Evolutionary conservation across 2,797 vertebrate species (phyloP).

Genomic region (Coendou prehensilis): DNA sequence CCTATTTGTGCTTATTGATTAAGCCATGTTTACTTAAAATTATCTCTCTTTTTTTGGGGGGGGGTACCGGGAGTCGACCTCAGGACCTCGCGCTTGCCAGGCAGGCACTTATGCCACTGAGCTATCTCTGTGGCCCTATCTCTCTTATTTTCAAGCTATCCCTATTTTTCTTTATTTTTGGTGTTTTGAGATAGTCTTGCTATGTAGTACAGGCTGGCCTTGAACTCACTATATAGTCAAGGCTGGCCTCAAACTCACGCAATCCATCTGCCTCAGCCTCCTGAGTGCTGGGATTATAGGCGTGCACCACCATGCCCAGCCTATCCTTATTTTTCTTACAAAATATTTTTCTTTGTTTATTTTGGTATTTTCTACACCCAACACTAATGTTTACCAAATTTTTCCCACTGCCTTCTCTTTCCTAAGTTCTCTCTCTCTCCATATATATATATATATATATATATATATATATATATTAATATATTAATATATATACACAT

Average conservation of each 20-base stretch:
- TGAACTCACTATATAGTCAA: neutral
- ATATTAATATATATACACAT: too few species aligned
- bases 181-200: neutral
- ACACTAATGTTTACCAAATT: neutral
- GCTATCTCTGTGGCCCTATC: neutral
- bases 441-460: neutral
- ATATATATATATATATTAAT: too few species aligned
- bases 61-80: too few species aligned
- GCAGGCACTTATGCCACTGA: too few species aligned
- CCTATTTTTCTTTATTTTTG: too few species aligned
- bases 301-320: neutral
- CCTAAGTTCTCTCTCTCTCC: neutral
- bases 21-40: neutral
- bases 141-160: neutral
- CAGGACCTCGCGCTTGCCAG: too few species aligned
- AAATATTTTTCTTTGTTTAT: neutral
- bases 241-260: neutral
- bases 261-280: too few species aligned
- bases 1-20: neutral
- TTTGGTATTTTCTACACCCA: neutral
- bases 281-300: neutral
- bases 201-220: neutral
- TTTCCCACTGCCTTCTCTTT: neutral
- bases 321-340: neutral
- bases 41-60: neutral